These are phyloP conservation scores for Pollimyrus isidori DNA, from an alignment of 2,113 vertebrate genomes.

Conservation along the genomic window DNA sequence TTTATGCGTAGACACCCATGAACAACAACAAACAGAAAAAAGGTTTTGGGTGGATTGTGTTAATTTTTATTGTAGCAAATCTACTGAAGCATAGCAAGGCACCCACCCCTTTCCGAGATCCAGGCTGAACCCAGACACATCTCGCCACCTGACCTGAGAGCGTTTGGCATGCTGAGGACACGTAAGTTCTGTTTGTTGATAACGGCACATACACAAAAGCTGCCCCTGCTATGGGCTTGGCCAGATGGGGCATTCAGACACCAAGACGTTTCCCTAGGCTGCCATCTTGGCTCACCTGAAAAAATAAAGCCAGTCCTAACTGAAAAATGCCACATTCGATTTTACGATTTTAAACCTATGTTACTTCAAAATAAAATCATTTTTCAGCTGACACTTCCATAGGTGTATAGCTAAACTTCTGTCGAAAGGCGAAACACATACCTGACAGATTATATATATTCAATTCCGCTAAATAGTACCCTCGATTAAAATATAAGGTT, in stretches of 20 bases:
- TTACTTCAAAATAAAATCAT: background rate
- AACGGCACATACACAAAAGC: background rate
- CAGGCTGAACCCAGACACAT: background rate
- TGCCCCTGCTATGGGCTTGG: background rate
- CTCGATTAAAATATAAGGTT: background rate
- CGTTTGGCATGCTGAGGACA: background rate
- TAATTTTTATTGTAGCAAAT: background rate
- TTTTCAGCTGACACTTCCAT: background rate
- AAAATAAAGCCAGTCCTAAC: background rate
- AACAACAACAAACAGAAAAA: background rate
- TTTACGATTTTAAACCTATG: background rate
- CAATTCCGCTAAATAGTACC: background rate
- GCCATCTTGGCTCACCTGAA: background rate
- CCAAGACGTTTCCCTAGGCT: no score
- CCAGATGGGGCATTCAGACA: background rate
- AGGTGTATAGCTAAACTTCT: background rate
- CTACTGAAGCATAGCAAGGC: background rate
- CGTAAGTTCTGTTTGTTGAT: background rate
- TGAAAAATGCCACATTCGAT: background rate
- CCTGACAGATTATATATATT: background rate
- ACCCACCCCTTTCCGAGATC: background rate
- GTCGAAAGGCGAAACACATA: background rate
- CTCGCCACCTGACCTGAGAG: background rate
- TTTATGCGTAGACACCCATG: background rate
- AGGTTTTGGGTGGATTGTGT: background rate